A percentile compares a stretch with the other conserved stretches of the same genome.
Evolutionary conservation across 2,797 vertebrate genomes (phyloP).

Genomic region (Periparus ater): DNA sequence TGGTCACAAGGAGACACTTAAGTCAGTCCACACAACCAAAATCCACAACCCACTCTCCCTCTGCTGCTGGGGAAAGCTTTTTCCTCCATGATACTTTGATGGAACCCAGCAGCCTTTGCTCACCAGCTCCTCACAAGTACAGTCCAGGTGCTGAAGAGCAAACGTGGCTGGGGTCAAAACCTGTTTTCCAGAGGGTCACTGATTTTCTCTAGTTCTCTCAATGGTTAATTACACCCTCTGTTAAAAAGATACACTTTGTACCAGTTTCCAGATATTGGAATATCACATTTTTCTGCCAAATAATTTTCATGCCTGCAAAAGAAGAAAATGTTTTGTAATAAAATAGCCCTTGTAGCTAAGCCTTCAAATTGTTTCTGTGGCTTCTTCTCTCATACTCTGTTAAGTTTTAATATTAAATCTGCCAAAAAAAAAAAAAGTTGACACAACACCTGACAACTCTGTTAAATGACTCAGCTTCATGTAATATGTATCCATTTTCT

Average conservation of each 20-base stretch:
- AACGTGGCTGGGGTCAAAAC: neutral
- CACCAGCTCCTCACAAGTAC: neutral
- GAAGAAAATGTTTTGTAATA: neutral
- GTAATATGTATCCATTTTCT: neutral
- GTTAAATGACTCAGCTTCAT: conserved; percentile 1
- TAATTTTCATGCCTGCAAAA: neutral
- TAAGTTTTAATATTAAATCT: neutral
- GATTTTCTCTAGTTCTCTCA: neutral
- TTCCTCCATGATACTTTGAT: neutral
- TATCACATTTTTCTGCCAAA: neutral
- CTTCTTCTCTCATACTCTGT: neutral
- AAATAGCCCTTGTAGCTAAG: neutral
- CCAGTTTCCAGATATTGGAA: neutral
- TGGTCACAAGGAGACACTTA: neutral
- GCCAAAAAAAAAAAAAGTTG: neutral
- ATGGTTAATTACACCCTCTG: neutral
- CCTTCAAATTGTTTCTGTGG: neutral
- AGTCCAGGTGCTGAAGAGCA: neutral
- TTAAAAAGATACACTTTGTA: neutral
- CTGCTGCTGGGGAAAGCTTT: neutral
- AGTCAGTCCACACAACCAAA: neutral
- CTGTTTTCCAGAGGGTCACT: neutral
- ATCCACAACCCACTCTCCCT: neutral
- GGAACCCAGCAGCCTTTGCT: neutral
- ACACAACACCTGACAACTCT: conserved; percentile 19